Evolutionary conservation across 1,140 invertebrate genomes (phyloP).

Genomic region (Cyclargus thomasi): DNA sequence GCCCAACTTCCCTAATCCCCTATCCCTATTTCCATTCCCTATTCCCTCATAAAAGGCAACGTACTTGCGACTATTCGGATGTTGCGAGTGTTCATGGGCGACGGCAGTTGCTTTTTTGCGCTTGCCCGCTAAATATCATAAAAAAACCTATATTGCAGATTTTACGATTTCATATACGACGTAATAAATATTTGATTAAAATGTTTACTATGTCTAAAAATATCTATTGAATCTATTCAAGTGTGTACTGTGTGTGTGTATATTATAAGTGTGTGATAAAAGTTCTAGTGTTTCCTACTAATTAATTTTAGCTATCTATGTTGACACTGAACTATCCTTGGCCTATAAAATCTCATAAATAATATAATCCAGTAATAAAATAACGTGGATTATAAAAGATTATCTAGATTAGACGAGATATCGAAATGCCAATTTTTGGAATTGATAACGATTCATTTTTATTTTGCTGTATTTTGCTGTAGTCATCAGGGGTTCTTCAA

Average conservation of each 20-base stretch:
- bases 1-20: too few species aligned
- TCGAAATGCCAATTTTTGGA: not conserved
- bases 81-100: too few species aligned
- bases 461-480: not conserved
- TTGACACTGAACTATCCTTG: not conserved
- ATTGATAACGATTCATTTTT: not conserved
- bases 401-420: not conserved
- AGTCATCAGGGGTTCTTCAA: not conserved
- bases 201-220: constrained; percentile 31
- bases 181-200: too few species aligned
- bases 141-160: too few species aligned
- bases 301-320: not conserved
- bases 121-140: too few species aligned
- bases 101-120: too few species aligned
- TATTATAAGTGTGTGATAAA: not conserved
- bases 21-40: too few species aligned
- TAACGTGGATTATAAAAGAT: not conserved
- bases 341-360: not conserved
- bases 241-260: not conserved
- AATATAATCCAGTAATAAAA: not conserved
- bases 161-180: too few species aligned
- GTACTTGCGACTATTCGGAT: too few species aligned
- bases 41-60: too few species aligned
- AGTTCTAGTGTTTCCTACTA: not conserved
- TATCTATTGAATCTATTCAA: too few species aligned